Conservation (phyloP, 1,140 invertebrate species). For the Maniola jurtina region DNA sequence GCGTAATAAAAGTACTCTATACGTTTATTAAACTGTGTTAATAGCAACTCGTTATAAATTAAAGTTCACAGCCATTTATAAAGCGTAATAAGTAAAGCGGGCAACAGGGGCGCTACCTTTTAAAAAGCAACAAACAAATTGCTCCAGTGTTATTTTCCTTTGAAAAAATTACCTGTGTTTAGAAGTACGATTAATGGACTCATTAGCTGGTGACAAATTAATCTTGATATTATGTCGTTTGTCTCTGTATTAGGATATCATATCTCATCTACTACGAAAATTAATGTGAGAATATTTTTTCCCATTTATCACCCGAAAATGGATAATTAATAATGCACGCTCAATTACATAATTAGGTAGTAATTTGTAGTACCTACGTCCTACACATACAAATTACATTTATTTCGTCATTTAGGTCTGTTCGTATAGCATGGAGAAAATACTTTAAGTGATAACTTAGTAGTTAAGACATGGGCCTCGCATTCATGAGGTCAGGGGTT, state of each 20-base stretch:
- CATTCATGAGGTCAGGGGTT: too few relatives aligned
- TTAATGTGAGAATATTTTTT: conserved; percentile 19
- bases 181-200: conserved; percentile 52
- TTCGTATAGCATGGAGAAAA: too few relatives aligned
- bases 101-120: conserved; percentile 58
- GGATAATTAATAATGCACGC: too few relatives aligned
- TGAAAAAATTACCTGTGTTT: neutral
- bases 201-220: conserved; percentile 65
- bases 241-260: neutral
- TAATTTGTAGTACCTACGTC: too few relatives aligned
- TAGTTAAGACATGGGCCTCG: too few relatives aligned
- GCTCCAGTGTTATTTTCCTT: conserved; percentile 28
- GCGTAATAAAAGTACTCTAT: neutral
- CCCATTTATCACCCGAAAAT: too few relatives aligned
- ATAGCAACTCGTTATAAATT: conserved; percentile 51
- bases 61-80: conserved; percentile 47
- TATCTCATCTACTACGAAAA: neutral
- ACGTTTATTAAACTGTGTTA: neutral
- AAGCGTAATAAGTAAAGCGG: conserved; percentile 45
- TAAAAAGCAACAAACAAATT: conserved; percentile 64
- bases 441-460: too few relatives aligned
- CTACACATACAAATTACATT: too few relatives aligned
- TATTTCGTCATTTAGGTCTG: too few relatives aligned
- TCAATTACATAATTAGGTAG: too few relatives aligned
- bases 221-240: conserved; percentile 40